Evolutionary conservation across 1,140 invertebrate species (phyloP), one percentile per base, ranked within the genome.

Genomic region (Chymomyza costata): DNA sequence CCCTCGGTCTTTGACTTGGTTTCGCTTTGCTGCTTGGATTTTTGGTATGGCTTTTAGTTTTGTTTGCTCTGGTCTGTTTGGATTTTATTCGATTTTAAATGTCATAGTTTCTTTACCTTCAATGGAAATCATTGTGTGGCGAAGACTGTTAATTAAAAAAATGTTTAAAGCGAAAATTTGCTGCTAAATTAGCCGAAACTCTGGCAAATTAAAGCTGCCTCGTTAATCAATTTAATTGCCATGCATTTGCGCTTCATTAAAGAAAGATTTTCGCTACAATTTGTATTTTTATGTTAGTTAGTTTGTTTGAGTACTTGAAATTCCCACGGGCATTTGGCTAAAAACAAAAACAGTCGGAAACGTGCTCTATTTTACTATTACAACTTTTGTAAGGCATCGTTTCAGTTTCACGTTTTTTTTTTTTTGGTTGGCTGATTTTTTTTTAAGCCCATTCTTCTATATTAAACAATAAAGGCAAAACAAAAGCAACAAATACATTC

Each of bases 401-500:
- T 44, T n/a, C 13, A n/a, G n/a, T n/a, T n/a, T n/a, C n/a, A n/a
- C n/a, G n/a, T n/a, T n/a, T 34, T n/a, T 40, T 25, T 35, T 17
- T 30, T 6, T 48, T 16, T 18, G 19, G 7, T 28, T 53, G 18
- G 34, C 25, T 32, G 7, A 6, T 34, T 35, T 31, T 28, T 34
- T 32, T 21, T 25, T 25, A n/a, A n/a, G n/a, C 16, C 8, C 18
- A n/a, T 21, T 40, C 16, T 10, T 5, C 13, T 13, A 18, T 56
- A 56, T 53, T 37, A 14, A 59, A 46, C 65, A 69, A 68, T 68
- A 68, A 69, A 64, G 59, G 48, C 39, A 48, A n/a, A n/a, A 59
- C 65, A 63, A 69, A 68, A 63, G n/a, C 40, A 44, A 53, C 65
- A 69, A 59, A 63, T 59, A 68, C 61, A 35, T n/a, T n/a, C 8